Base-by-base conservation (phyloP, 2,113 vertebrate species). In the Garra rufa region DNA sequence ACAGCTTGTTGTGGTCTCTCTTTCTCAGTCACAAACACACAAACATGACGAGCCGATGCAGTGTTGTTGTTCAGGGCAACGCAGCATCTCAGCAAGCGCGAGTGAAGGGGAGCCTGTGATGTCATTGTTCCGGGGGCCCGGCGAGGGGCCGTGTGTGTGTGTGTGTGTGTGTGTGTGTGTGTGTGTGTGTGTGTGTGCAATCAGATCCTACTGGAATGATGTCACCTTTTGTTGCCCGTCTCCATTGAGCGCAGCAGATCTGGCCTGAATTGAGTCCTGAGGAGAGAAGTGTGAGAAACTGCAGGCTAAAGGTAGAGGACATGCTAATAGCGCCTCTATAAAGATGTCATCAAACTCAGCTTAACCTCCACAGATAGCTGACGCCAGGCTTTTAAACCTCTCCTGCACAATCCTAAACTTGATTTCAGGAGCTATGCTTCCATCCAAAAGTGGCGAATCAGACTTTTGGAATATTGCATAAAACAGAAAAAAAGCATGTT, bases 311-410 rank as follows among this genome's bases (percentile, higher is more conserved):
- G 6, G 50, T 28, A 11, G 24, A 46, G 44, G 52, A 34, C 14
- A 7, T 41, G 65, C 55, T 80, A 41, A 85, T 87, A 86, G 88
- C 44, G 77, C 76, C 85, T 90, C 87, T 92, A 87, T 90, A 87
- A 89, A 92, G 89, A 92, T 90, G 89, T 90, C 90, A 91, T 73
- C 83, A 76, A 82, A 85, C 71, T 57, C 65, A 75, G 83, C 85
- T 76, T 70, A 88, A 55, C 74, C 76, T 61, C 90, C 48, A 8
- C 11, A 52, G 10, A 70, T 59, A 75, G 73, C 70, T 63, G 61
- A 67, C 71, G n/a, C 75, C 48, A 17, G 48, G 70, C 81, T 76
- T 76, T 73, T 59, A 19, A 61, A 83, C 24, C 57, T 10, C 69
- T 30, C 38, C 55, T 26, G 59, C 24, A 6, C 13, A 85, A 85